These are phyloP conservation scores for Chrysemys picta DNA, from an alignment of 2,113 vertebrate genomes.

Conservation along the genomic window DNA sequence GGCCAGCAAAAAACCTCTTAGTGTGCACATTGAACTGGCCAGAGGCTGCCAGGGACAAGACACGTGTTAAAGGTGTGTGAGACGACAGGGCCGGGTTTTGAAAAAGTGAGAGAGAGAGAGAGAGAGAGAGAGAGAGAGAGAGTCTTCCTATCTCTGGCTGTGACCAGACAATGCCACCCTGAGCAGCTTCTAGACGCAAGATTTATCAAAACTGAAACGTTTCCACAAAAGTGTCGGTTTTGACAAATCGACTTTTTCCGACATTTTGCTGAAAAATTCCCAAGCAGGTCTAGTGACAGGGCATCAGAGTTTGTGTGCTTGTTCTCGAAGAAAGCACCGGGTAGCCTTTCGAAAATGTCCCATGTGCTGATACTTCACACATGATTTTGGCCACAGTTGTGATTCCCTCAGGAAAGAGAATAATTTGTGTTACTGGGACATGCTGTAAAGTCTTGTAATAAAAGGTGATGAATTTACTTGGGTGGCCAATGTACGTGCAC, in stretches of 20 bases:
- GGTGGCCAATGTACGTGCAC: too few relatives aligned
- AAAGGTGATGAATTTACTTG: neutral
- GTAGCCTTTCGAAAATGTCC: neutral
- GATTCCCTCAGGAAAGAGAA: neutral
- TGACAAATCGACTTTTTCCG: neutral
- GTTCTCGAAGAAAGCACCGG: rapidly evolving
- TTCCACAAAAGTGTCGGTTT: too few relatives aligned
- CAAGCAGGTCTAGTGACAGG: neutral
- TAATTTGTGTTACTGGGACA: neutral
- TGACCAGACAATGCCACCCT: too few relatives aligned
- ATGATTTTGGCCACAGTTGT: rapidly evolving
- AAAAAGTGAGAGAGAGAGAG: too few relatives aligned
- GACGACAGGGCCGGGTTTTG: too few relatives aligned
- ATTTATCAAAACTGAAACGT: too few relatives aligned
- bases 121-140: too few relatives aligned
- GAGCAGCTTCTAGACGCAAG: too few relatives aligned
- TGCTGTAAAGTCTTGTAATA: neutral
- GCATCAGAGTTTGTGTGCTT: rapidly evolving
- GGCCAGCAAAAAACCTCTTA: neutral
- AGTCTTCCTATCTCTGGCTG: too few relatives aligned
- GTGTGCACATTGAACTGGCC: neutral
- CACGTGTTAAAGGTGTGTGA: neutral
- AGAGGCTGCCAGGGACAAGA: neutral
- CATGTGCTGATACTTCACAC: neutral
- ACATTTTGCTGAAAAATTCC: neutral